Evolutionary conservation across 2,113 vertebrate species (phyloP).

Genomic region (Macrotus californicus): DNA sequence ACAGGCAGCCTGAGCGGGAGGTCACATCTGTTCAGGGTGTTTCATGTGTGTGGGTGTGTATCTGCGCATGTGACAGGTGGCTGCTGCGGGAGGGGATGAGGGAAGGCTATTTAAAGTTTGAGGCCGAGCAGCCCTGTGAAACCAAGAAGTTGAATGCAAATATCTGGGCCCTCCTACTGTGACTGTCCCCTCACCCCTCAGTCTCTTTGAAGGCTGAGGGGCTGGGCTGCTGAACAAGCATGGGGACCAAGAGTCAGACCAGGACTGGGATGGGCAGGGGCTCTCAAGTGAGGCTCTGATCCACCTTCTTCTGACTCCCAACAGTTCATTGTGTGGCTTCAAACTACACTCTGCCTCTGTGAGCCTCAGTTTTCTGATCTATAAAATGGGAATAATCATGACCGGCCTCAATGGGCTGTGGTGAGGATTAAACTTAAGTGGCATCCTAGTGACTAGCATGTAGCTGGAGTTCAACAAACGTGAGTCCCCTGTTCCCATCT

Average conservation of each 20-base stretch:
- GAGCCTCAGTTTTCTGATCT: background rate
- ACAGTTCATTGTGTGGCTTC: background rate
- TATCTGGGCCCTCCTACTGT: background rate
- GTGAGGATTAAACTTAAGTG: background rate
- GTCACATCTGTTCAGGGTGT: background rate
- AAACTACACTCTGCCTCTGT: background rate
- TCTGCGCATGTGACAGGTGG: background rate
- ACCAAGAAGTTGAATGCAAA: background rate
- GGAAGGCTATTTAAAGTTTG: conserved; percentile 29
- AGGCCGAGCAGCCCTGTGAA: background rate
- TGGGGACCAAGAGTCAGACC: background rate
- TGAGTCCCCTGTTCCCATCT: background rate
- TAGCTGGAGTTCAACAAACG: background rate
- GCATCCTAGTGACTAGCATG: background rate
- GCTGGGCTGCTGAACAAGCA: background rate
- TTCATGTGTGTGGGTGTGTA: background rate
- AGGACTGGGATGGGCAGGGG: background rate
- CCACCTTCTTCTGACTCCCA: background rate
- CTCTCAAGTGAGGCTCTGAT: rapidly evolving
- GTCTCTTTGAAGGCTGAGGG: background rate
- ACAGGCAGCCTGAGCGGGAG: background rate
- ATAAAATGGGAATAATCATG: background rate
- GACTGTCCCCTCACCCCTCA: background rate
- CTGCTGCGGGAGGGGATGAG: background rate
- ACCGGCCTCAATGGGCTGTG: rapidly evolving